Base-by-base conservation (phyloP, 2,888 invertebrate species). In the Andrena dorsata region DNA sequence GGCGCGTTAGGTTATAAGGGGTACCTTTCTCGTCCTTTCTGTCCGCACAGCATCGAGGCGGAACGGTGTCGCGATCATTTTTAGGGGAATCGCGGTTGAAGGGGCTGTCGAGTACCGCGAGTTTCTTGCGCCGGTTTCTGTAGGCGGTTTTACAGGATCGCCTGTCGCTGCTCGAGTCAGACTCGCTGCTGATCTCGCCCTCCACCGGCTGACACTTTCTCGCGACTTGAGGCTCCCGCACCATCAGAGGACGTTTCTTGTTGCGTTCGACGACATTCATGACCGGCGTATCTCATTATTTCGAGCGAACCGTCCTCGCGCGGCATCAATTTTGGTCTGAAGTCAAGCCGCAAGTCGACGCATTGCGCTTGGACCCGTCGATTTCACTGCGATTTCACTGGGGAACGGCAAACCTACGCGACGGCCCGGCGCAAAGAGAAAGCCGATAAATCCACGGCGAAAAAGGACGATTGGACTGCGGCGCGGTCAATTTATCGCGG, bases 211-310 rank as follows among this genome's bases (percentile, higher is more conserved):
- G 13, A 20, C 35, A 53, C 32, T 80, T 75, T 65, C 58, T 76
- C 72, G 53, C 47, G 64, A 68, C 63, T 76, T 82, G 80, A 13
- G 53, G 20, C 53, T 90, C 83, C 32, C 35, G 78, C 65, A 84
- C 77, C 69, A 80, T 78, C 76, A 82, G 61, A 56, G 80, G 66
- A 65, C 83, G 80, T 78, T 88, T 88, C 71, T 80, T 81, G 78
- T 73, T 87, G 80, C 86, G 72, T 26, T 84, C 88, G 82, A 83
- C 71, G 78, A 87, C 75, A 85, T 85, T 91, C 91, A 91, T 91
- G 86, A 85, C 89, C 86, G 72, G 79, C 64, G 71, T 77, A 85
- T 88, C 73, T 73, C 90, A 90, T 90, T 88, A 88, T 90, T 83
- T 76, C 70, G 10, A 74, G 58, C 69, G 64, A 82, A 79, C 66